A percentile compares a stretch with the other conserved stretches of the same genome.
Evolutionary conservation across 2,113 vertebrate genomes (phyloP).

Genomic region (Polypterus senegalus): DNA sequence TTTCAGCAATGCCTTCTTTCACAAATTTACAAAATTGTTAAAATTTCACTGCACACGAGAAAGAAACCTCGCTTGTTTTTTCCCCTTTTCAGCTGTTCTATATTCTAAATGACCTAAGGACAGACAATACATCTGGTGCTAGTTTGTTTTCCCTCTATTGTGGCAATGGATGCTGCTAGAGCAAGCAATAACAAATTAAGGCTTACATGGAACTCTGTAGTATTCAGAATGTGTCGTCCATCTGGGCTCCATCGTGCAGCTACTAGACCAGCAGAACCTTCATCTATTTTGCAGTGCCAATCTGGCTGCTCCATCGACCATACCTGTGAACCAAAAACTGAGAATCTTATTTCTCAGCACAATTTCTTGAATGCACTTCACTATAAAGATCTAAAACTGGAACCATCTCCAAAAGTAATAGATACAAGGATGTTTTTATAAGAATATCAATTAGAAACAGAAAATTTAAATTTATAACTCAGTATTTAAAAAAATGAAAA

Average conservation of each 20-base stretch:
- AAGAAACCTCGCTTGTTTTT: too few relatives aligned
- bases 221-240: conserved; percentile 95
- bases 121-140: conserved; percentile 24
- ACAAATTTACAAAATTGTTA: too few relatives aligned
- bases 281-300: conserved; percentile 95
- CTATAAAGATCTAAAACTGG: conserved; percentile 62
- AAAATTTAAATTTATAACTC: too few relatives aligned
- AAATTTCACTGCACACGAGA: too few relatives aligned
- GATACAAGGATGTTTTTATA: too few relatives aligned
- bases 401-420: conserved; percentile 61
- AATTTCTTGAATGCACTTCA: background rate
- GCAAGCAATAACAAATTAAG: conserved; percentile 29
- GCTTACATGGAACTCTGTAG: conserved; percentile 94
- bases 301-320: conserved; percentile 91
- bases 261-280: conserved; percentile 87
- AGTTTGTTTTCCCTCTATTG: conserved; percentile 50
- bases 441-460: too few relatives aligned
- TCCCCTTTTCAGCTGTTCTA: too few relatives aligned
- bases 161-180: conserved; percentile 53
- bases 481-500: too few relatives aligned
- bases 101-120: background rate
- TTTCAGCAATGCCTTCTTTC: too few relatives aligned
- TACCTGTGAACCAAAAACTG: conserved; percentile 47
- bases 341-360: conserved; percentile 11
- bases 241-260: conserved; percentile 93